Base-by-base conservation (phyloP, 2,888 invertebrate genomes). In the Drosophila melanosoma region DNA sequence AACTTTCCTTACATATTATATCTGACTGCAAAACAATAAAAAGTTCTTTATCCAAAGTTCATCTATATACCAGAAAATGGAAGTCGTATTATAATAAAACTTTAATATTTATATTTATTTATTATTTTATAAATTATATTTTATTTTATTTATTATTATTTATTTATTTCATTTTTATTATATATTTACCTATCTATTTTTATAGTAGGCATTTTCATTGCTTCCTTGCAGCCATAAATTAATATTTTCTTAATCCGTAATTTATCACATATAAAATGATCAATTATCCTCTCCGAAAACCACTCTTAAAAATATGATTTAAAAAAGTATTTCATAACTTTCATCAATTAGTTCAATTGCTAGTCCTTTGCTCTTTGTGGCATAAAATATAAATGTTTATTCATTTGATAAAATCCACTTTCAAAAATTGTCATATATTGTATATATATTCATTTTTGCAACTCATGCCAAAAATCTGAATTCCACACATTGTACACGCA, bases 261-360 rank as follows among this genome's bases (percentile, higher is more conserved):
- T 12, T 15, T 6, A 36, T 36, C 0, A 36, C 36, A 36, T 36
- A 15, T 45, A 20, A 6, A 20, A 23, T 15, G 7, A 23, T 23
- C 7, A 20, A 29, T 29, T 7, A 42, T 42, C 20, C 12, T 12
- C 20, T 42, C 1, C 20, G 1, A 7, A 45, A 29, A 3, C 26
- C 6, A 49, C 29, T 3, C 2, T 29, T 5, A 17, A 51, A 36
- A 36, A 36, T 36, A 15, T 0, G 2, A 1, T 36, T 36, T 36
- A 15, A 12, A 15, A 6, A 36, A 36, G 2, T 36, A 15, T 20
- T 65, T 26, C 35, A 32, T 51, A 68, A 51, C 51, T 29, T 51
- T 49, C 32, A 69, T 69, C 68, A 68, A 51, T 69, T 57, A 69
- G 68, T 42, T 68, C 57, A 32, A 42, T 36, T 69, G 51, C 26